phyloP scores from a whole-genome alignment of 2,113 vertebrate species.

The Eolophus roseicapilla region DNA sequence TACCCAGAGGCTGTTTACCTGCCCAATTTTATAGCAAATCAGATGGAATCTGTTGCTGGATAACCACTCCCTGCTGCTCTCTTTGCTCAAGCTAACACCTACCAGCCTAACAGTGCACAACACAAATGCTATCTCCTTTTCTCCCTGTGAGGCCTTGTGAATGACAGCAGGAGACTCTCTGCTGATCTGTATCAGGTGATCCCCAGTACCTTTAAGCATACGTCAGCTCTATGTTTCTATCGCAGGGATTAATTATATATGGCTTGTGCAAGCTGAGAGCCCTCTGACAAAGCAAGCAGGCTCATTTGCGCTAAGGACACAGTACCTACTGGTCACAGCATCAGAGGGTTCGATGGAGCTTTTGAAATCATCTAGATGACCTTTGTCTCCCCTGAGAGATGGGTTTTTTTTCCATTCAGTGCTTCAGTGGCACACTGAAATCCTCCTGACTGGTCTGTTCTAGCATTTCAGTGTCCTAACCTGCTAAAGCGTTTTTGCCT shows the following conservation, averaged over 20 bases:
- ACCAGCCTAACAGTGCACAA: neutral
- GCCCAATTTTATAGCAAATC: conserved; percentile 46
- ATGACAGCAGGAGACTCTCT: neutral
- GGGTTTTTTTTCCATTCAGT: neutral
- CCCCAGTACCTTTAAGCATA: neutral
- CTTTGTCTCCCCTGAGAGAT: neutral
- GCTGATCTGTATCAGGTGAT: neutral
- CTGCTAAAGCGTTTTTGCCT: neutral
- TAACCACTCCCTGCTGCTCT: neutral
- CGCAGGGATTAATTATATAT: neutral
- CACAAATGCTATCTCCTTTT: neutral
- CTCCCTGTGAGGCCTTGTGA: neutral
- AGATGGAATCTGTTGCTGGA: conserved; percentile 18
- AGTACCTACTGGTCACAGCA: neutral
- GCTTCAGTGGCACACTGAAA: neutral
- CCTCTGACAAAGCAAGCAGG: neutral
- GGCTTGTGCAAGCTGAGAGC: neutral
- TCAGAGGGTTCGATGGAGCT: neutral
- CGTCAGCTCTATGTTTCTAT: neutral
- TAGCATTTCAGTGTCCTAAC: neutral
- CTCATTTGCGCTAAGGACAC: neutral
- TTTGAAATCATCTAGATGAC: conserved; percentile 11
- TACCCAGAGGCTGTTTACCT: conserved; percentile 37
- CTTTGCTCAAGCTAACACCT: neutral
- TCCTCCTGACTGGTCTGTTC: neutral